A percentile compares a stretch with the other conserved stretches of the same genome.
Conservation (phyloP, 2,797 vertebrate species). For the Urosaurus nigricauda region DNA sequence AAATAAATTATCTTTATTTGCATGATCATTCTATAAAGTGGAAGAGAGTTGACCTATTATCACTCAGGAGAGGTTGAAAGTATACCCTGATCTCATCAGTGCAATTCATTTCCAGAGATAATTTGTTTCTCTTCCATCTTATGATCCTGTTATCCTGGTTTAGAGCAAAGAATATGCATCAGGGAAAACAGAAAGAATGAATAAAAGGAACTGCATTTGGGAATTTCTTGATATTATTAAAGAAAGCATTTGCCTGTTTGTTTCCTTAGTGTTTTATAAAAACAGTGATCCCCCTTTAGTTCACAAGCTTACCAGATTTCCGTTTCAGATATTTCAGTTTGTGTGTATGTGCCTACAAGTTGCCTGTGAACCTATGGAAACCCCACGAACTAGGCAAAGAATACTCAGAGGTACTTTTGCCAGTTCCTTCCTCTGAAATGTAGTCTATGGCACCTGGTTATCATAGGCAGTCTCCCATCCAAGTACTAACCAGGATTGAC, state of each 20-base stretch:
- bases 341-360: no score
- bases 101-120: slow-evolving; percentile 14
- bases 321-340: not conserved
- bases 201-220: not conserved
- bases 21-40: slow-evolving; percentile 29
- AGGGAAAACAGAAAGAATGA: not conserved
- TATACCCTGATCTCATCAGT: not conserved
- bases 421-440: no score
- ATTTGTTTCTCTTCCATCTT: slow-evolving; percentile 21
- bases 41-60: slow-evolving; percentile 10
- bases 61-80: slow-evolving; percentile 8
- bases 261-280: not conserved
- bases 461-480: no score
- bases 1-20: slow-evolving; percentile 43
- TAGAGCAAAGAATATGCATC: not conserved
- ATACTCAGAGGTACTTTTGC: no score
- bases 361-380: no score
- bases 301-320: not conserved
- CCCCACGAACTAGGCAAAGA: no score
- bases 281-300: not conserved
- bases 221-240: not conserved
- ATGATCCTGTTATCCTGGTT: not conserved
- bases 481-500: no score
- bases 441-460: no score
- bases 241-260: not conserved